Percentiles rank a stretch among this genome's conserved stretches.
phyloP scores from a whole-genome alignment of 1,140 invertebrate species.

The Halictus rubicundus region DNA sequence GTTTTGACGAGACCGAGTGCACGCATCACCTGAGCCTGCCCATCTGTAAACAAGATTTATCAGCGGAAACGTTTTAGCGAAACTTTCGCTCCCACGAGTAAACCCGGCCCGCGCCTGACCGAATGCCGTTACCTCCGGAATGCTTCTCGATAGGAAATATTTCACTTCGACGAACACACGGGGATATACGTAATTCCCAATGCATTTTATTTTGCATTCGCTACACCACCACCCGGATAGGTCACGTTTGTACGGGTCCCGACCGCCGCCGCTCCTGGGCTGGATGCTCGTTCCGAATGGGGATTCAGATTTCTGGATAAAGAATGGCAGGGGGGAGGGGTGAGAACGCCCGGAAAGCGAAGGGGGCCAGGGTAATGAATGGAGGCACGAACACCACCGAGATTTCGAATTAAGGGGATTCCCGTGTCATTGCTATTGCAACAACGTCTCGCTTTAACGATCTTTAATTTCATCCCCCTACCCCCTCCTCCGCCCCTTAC shows the following conservation, averaged over 20 bases:
- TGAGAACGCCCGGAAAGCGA: background rate
- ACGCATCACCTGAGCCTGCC: conserved; percentile 72
- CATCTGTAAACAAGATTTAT: conserved; percentile 77
- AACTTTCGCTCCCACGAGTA: conserved; percentile 72
- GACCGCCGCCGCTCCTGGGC: too few relatives aligned
- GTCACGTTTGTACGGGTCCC: too few relatives aligned
- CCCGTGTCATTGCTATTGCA: conserved; percentile 42
- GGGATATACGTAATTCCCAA: conserved; percentile 72
- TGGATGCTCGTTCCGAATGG: conserved; percentile 35
- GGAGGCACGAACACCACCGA: conserved; percentile 39
- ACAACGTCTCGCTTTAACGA: conserved; percentile 17
- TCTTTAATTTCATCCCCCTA: background rate
- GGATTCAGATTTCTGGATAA: conserved; percentile 58
- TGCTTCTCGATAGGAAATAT: conserved; percentile 73
- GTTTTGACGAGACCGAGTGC: conserved; percentile 68
- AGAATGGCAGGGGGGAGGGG: conserved; percentile 33
- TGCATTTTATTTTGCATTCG: conserved; percentile 69
- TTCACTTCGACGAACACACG: conserved; percentile 67
- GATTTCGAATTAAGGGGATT: conserved; percentile 58
- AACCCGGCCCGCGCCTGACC: conserved; percentile 60
- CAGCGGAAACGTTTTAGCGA: conserved; percentile 72
- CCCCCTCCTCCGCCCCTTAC: too few relatives aligned
- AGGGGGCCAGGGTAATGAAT: conserved; percentile 50
- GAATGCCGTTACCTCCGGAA: conserved; percentile 53
- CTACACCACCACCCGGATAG: conserved; percentile 50